Evolutionary conservation across 1,140 invertebrate species (phyloP).

Genomic region (Antheraea pernyi): DNA sequence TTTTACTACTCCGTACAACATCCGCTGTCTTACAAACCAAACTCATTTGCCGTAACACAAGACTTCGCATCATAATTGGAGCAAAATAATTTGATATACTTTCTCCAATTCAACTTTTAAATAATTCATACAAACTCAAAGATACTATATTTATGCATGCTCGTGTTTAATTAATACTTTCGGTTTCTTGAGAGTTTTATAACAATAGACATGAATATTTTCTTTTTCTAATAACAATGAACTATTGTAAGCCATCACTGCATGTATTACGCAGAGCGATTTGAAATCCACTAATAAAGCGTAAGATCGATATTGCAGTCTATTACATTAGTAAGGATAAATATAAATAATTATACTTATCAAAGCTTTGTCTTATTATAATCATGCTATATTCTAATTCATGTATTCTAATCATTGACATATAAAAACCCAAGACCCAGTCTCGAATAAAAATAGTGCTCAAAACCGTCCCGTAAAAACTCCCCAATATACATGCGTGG

Average conservation of each 20-base stretch:
- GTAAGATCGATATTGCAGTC: not conserved
- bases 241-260: not conserved
- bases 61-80: conserved; percentile 54
- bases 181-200: conserved; percentile 36
- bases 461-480: no score
- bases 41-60: conserved; percentile 40
- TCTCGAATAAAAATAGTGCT: no score
- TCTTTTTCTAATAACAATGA: not conserved
- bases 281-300: not conserved
- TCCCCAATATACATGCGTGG: no score
- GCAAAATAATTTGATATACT: conserved; percentile 62
- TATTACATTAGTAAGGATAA: no score
- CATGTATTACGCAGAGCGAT: not conserved
- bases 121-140: conserved; percentile 50
- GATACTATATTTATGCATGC: conserved; percentile 27
- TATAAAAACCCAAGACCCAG: no score
- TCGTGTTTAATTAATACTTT: conserved; percentile 44
- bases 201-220: conserved; percentile 22
- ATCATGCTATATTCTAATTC: no score
- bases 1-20: not conserved
- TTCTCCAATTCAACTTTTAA: conserved; percentile 51
- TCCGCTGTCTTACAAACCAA: conserved; percentile 14
- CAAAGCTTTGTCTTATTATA: no score
- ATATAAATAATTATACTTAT: no score
- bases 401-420: no score